phyloP scores from a whole-genome alignment of 1,140 invertebrate species.

The Cotesia glomerata region DNA sequence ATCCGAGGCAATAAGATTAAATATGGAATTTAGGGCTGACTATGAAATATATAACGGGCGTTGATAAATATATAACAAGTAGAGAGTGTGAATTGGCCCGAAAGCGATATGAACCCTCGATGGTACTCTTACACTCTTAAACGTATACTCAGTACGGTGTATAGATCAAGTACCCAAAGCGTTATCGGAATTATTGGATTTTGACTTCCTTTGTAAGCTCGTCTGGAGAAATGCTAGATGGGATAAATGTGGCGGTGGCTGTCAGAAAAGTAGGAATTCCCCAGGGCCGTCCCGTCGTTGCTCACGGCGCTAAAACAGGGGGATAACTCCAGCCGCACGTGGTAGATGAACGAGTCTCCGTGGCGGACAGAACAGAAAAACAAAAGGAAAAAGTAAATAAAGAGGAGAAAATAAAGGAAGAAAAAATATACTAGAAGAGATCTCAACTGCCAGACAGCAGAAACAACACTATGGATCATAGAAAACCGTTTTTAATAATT shows the following conservation, averaged over 20 bases:
- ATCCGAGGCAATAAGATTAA: conserved; percentile 16
- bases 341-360: neutral
- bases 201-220: conserved; percentile 47
- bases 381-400: conserved; percentile 21
- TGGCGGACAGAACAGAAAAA: conserved; percentile 11
- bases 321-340: neutral
- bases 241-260: conserved; percentile 47
- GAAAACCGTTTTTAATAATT: conserved; percentile 52
- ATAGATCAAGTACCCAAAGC: conserved; percentile 28
- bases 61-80: conserved; percentile 5
- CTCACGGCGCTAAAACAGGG: conserved; percentile 12
- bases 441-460: conserved; percentile 40
- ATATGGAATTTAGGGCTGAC: conserved; percentile 2
- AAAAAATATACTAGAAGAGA: conserved; percentile 37
- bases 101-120: conserved; percentile 5
- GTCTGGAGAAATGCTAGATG: conserved; percentile 46
- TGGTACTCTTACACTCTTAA: neutral
- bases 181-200: conserved; percentile 56
- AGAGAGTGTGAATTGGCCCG: conserved; percentile 22
- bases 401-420: neutral
- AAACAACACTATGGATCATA: conserved; percentile 46
- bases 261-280: conserved; percentile 52
- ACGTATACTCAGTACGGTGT: neutral
- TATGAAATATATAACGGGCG: neutral
- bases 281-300: conserved; percentile 33